These are phyloP conservation scores for Aptenodytes patagonicus DNA, from an alignment of 2,113 vertebrate species.

Conservation along the genomic window DNA sequence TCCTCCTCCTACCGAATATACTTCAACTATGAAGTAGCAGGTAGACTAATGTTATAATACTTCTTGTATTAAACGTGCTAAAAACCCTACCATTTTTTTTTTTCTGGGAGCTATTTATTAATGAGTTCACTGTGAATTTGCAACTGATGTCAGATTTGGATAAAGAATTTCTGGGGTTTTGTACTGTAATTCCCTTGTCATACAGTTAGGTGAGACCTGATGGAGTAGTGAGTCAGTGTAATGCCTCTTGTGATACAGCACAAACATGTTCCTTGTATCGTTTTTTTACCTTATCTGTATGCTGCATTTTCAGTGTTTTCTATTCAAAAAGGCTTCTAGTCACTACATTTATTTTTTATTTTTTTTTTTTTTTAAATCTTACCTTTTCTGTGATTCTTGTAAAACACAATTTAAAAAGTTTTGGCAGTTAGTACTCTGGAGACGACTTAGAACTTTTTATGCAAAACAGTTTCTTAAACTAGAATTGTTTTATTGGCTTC, in stretches of 20 bases:
- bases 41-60: neutral
- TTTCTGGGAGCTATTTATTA: neutral
- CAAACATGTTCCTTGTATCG: neutral
- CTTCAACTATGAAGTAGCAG: neutral
- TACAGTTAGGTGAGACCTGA: neutral
- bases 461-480: neutral
- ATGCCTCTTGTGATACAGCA: neutral
- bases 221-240: neutral
- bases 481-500: neutral
- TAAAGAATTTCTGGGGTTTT: neutral
- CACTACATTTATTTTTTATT: too few relatives aligned
- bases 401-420: neutral
- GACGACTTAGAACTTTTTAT: neutral
- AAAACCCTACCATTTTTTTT: neutral
- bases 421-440: neutral
- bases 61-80: neutral
- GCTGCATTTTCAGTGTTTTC: neutral
- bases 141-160: neutral
- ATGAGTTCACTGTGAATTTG: neutral
- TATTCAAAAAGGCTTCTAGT: neutral
- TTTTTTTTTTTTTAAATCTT: neutral
- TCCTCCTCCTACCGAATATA: neutral
- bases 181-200: neutral
- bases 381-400: neutral
- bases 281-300: neutral